Percentiles rank a stretch among this genome's conserved stretches.
phyloP scores from a whole-genome alignment of 2,888 invertebrate species.

The Lamproptera curius region DNA sequence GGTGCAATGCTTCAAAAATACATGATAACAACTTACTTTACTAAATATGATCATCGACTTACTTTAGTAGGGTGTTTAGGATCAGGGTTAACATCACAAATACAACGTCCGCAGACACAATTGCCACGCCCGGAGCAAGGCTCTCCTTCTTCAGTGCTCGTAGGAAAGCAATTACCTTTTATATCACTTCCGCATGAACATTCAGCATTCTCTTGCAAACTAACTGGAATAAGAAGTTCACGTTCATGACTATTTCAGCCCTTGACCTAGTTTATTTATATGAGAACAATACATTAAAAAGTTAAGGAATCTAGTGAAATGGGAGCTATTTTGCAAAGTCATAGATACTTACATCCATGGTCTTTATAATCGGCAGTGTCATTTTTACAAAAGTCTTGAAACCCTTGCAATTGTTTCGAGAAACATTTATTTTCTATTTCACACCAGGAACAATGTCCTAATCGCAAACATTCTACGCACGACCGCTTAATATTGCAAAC shows the following conservation, averaged over 20 bases:
- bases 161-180: slow-evolving; percentile 46
- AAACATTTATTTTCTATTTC: slow-evolving; percentile 51
- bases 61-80: slow-evolving; percentile 55
- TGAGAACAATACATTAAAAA: no score
- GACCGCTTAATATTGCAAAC: slow-evolving; percentile 57
- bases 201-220: slow-evolving; percentile 52
- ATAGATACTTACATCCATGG: slow-evolving; percentile 44
- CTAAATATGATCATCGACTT: slow-evolving; percentile 11
- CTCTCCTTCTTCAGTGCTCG: slow-evolving; percentile 37
- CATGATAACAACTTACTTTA: no score
- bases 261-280: no score
- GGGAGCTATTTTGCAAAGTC: no score
- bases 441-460: slow-evolving; percentile 67
- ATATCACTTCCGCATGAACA: slow-evolving; percentile 50
- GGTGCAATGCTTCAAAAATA: not conserved
- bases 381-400: slow-evolving; percentile 44
- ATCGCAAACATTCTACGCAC: slow-evolving; percentile 54
- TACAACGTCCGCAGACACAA: slow-evolving; percentile 61
- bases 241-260: no score
- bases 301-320: no score
- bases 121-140: slow-evolving; percentile 57
- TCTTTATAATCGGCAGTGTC: slow-evolving; percentile 43
- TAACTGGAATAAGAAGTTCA: slow-evolving; percentile 43
- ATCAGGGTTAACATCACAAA: slow-evolving; percentile 47
- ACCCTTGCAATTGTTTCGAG: slow-evolving; percentile 39